Evolutionary conservation across 2,113 vertebrate genomes (phyloP), one percentile per base, ranked within the genome.

Genomic region (Motacilla alba): DNA sequence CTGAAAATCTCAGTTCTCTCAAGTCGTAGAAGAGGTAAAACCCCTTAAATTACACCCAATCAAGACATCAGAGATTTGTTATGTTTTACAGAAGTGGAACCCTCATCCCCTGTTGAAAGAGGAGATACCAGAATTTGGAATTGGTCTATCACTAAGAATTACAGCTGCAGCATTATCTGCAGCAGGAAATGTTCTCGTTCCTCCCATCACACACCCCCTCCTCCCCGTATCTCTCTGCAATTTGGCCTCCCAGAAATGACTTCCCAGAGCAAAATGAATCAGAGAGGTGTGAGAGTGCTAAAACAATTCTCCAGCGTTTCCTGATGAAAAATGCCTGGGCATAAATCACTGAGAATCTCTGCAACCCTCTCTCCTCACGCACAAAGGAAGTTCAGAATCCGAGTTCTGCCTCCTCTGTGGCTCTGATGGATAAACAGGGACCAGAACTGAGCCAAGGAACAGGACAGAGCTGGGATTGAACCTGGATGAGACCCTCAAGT

Each of bases 221-320:
- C 77, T 66, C 52, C 50, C 12, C 19, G 17, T n/a, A 24, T 63
- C 80, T 86, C 83, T 41, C 72, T 56, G 63, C 75, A 81, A 47
- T 93, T 74, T 39, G 78, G 80, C 74, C 69, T 92, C 76, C 76
- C 74, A 55, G 74, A 91, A 93, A 83, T 68, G 30, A 88, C 60
- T 95, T 67, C 56, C 68, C 41, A 12, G 58, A 95, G 89, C 73
- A 95, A 89, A 93, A 96, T 60, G 77, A 46, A 74, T 77, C 83
- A 19, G 39, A 73, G 58, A 58, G 72, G 50, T 83, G 72, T 55
- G 89, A 96, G 75, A 94, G 84, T 11, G 43, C 89, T 94, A 47
- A 83, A 94, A 95, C 91, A 95, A 93, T 88, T 82, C 96, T 83
- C 68, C 24, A 30, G 86, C 76, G 90, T 28, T 85, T 72, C 43